A percentile compares a stretch with the other conserved stretches of the same genome.
These are phyloP conservation scores for Pachyramphus minor DNA, from an alignment of 2,113 vertebrate genomes.

Conservation along the genomic window DNA sequence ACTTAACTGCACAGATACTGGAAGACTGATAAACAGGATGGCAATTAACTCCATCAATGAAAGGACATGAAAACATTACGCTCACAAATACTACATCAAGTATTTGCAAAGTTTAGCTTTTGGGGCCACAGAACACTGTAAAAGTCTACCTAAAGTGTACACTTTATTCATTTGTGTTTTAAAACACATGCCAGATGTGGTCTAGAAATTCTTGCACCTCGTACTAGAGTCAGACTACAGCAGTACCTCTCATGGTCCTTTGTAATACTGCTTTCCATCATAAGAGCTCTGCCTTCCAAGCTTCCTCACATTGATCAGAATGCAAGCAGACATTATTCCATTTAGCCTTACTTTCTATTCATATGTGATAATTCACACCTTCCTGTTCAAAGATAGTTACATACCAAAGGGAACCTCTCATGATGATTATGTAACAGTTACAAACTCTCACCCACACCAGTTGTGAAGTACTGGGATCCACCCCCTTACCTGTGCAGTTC, in stretches of 20 bases:
- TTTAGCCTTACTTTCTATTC: background rate
- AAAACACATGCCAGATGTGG: background rate
- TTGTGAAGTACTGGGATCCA: background rate
- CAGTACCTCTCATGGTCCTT: background rate
- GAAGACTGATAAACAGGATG: background rate
- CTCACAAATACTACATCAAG: background rate
- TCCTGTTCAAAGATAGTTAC: background rate
- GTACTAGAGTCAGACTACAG: background rate
- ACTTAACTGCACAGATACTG: background rate
- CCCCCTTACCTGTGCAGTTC: constrained; percentile 81
- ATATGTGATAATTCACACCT: background rate
- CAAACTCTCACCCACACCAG: background rate
- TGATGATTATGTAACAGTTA: background rate
- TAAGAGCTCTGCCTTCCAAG: background rate
- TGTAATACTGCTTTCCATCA: background rate
- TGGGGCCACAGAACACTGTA: background rate
- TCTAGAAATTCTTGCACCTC: background rate
- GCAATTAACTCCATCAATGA: background rate
- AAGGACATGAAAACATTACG: background rate
- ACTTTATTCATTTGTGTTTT: background rate
- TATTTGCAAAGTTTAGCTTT: background rate
- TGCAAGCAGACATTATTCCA: background rate
- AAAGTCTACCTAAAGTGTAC: background rate
- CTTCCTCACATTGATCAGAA: background rate
- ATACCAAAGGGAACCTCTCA: background rate